Evolutionary conservation across 2,888 invertebrate species (phyloP).

Genomic region (Cremastinae sp.): DNA sequence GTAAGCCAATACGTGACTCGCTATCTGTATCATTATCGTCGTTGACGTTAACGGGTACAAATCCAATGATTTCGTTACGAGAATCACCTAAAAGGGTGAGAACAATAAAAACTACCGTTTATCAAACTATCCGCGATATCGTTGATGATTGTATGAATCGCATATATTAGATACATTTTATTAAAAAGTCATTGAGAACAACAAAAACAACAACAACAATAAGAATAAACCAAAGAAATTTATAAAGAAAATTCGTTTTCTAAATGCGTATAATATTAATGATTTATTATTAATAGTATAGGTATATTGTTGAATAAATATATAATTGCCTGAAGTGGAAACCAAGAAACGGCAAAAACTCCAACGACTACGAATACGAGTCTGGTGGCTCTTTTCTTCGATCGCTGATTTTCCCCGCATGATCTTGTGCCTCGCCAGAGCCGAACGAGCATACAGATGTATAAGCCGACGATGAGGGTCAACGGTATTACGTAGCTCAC

Average conservation of each 20-base stretch:
- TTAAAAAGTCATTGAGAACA: too few species aligned
- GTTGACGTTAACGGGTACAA: conserved; percentile 85
- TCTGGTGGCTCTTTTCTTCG: conserved; percentile 93
- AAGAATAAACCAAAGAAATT: too few species aligned
- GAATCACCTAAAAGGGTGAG: too few species aligned
- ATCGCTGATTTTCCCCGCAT: conserved; percentile 90
- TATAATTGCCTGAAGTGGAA: conserved; percentile 96
- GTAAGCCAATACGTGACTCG: conserved; percentile 92
- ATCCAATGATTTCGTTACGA: conserved; percentile 88
- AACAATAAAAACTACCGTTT: too few species aligned
- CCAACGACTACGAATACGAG: conserved; percentile 95
- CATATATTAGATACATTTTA: too few species aligned
- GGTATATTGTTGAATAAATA: too few species aligned
- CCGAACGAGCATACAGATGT: conserved; percentile 93
- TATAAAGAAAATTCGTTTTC: too few species aligned
- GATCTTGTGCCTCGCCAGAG: conserved; percentile 93
- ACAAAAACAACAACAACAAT: too few species aligned
- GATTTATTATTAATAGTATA: too few species aligned
- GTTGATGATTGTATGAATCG: too few species aligned
- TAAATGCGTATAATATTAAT: too few species aligned
- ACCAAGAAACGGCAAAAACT: conserved; percentile 96
- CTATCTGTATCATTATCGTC: conserved; percentile 88
- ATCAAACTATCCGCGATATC: too few species aligned
- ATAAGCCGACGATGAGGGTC: conserved; percentile 91
- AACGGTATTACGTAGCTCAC: conserved; percentile 94